These are phyloP conservation scores for Xiphophorus birchmanni DNA, from an alignment of 2,797 vertebrate genomes.

Conservation along the genomic window DNA sequence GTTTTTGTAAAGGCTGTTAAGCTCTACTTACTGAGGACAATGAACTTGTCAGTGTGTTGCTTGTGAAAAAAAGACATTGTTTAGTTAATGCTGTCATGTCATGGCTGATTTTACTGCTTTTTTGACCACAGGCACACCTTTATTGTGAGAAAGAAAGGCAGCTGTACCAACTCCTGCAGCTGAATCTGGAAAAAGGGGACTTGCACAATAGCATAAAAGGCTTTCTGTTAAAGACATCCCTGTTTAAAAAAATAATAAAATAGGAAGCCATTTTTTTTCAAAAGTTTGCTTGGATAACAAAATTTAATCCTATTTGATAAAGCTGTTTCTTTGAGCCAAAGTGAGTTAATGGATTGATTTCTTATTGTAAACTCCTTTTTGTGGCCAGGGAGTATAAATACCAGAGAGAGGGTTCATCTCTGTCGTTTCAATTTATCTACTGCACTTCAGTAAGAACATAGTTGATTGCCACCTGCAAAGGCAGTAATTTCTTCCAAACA, in stretches of 20 bases:
- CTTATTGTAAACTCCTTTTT: slow-evolving; percentile 13
- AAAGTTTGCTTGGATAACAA: slow-evolving; percentile 4
- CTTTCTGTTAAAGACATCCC: slow-evolving; percentile 15
- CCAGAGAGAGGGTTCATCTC: slow-evolving; percentile 12
- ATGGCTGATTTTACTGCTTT: slow-evolving; percentile 63
- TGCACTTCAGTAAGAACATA: slow-evolving; percentile 53
- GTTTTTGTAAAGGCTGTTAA: slow-evolving; percentile 27
- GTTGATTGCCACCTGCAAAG: slow-evolving; percentile 70
- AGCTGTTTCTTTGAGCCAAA: slow-evolving; percentile 7
- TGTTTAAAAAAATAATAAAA: background rate
- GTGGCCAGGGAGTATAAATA: background rate
- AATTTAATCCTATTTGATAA: background rate
- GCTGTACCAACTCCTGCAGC: slow-evolving; percentile 18
- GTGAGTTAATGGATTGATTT: slow-evolving; percentile 6
- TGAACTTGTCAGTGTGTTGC: slow-evolving; percentile 65
- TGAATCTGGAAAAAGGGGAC: slow-evolving; percentile 7
- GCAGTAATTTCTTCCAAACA: slow-evolving; percentile 71
- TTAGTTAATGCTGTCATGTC: slow-evolving; percentile 66
- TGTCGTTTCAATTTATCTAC: slow-evolving; percentile 50
- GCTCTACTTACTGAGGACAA: slow-evolving; percentile 73
- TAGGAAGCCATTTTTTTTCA: background rate
- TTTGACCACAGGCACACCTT: slow-evolving; percentile 70
- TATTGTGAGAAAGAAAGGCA: slow-evolving; percentile 30
- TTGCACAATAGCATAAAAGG: slow-evolving; percentile 11
- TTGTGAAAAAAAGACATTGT: slow-evolving; percentile 73